Evolutionary conservation across 1,140 invertebrate species (phyloP).

Genomic region (Gonatopus flavifemur): DNA sequence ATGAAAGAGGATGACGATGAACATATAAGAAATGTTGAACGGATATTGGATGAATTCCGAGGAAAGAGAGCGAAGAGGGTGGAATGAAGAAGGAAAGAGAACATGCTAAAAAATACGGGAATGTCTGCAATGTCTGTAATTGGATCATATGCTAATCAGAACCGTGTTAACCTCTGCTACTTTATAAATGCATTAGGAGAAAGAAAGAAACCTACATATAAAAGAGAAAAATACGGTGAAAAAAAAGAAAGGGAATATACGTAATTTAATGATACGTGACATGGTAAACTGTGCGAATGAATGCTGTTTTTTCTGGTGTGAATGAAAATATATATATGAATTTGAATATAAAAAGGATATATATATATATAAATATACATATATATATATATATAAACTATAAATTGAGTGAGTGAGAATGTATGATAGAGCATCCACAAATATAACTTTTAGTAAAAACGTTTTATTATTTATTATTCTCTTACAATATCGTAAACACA

Average conservation of each 20-base stretch:
- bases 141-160: constrained; percentile 59
- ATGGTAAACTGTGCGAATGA: background rate
- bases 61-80: no score
- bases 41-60: constrained; percentile 7
- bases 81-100: constrained; percentile 19
- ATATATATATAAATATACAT: constrained; percentile 2
- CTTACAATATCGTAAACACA: constrained; percentile 47
- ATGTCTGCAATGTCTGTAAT: no score
- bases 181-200: constrained; percentile 56
- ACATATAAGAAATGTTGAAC: constrained; percentile 15
- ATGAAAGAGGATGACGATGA: constrained; percentile 29
- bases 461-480: constrained; percentile 59
- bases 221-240: background rate
- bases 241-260: background rate
- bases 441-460: constrained; percentile 32
- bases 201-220: constrained; percentile 43
- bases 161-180: constrained; percentile 59
- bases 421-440: background rate
- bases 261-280: background rate
- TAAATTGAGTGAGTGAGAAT: constrained; percentile 10
- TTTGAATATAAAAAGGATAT: constrained; percentile 7
- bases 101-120: constrained; percentile 11
- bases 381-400: constrained; percentile 12
- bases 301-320: background rate
- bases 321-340: constrained; percentile 7